A percentile compares a stretch with the other conserved stretches of the same genome.
Evolutionary conservation across 2,888 invertebrate species (phyloP).

Genomic region (Leptinotarsa rubiginosa): DNA sequence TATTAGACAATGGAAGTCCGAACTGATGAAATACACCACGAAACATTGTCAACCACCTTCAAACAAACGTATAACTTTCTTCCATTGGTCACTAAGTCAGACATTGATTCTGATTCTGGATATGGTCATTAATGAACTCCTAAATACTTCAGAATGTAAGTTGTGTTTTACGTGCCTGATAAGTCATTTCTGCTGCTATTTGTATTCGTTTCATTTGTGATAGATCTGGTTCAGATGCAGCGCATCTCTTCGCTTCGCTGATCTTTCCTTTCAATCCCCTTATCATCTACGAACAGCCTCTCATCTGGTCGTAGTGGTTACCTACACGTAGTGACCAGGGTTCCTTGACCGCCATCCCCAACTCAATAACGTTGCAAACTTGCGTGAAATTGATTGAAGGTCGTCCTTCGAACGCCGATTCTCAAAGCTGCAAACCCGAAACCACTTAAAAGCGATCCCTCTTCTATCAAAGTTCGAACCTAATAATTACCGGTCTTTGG

Average conservation of each 20-base stretch:
- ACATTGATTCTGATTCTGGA: too few relatives aligned
- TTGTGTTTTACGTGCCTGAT: too few relatives aligned
- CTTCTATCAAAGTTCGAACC: constrained; percentile 30
- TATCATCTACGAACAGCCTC: background rate
- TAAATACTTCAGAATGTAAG: too few relatives aligned
- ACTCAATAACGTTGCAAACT: constrained; percentile 19
- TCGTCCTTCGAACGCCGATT: constrained; percentile 13
- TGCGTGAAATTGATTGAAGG: constrained; percentile 23
- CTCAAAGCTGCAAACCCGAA: constrained; percentile 24
- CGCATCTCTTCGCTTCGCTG: too few relatives aligned
- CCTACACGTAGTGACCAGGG: constrained; percentile 9
- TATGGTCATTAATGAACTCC: too few relatives aligned
- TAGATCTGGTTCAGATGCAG: background rate
- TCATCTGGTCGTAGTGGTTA: background rate
- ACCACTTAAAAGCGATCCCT: constrained; percentile 30
- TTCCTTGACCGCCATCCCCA: constrained; percentile 12
- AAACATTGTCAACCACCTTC: too few relatives aligned
- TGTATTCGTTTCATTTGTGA: too few relatives aligned
- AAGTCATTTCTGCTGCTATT: too few relatives aligned
- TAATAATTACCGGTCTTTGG: constrained; percentile 31
- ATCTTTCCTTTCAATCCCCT: background rate
- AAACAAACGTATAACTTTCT: too few relatives aligned
- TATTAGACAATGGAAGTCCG: too few relatives aligned
- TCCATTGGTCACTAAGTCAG: too few relatives aligned
- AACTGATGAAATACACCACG: too few relatives aligned